A percentile compares a stretch with the other conserved stretches of the same genome.
These are phyloP conservation scores for Megaceryle torquata DNA, from an alignment of 2,113 vertebrate species.

Conservation along the genomic window DNA sequence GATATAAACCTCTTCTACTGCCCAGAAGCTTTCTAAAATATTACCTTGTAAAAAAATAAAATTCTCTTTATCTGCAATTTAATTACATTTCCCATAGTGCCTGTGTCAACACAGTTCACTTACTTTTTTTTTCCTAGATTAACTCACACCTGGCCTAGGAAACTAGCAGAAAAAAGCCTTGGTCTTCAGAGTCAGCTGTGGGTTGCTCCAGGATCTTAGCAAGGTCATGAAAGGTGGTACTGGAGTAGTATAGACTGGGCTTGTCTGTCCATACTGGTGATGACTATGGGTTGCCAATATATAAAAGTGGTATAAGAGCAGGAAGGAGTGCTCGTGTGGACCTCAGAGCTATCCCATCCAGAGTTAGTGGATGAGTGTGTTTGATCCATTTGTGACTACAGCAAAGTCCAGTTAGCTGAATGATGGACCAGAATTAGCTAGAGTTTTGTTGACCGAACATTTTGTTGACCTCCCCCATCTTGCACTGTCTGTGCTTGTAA, in stretches of 20 bases:
- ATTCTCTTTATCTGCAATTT: slow-evolving; percentile 72
- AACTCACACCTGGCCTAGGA: background rate
- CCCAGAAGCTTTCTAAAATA: slow-evolving; percentile 72
- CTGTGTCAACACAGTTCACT: slow-evolving; percentile 35
- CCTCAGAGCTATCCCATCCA: background rate
- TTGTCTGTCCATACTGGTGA: background rate
- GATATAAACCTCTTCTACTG: slow-evolving; percentile 49
- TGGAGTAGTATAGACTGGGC: background rate
- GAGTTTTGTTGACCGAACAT: background rate
- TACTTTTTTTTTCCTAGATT: slow-evolving; percentile 25
- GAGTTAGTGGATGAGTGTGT: background rate
- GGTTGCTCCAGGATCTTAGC: background rate
- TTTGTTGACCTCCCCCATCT: background rate
- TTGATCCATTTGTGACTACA: background rate
- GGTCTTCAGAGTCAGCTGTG: background rate
- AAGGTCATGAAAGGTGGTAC: background rate
- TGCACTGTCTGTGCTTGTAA: background rate
- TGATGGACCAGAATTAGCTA: background rate
- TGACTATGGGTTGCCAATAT: background rate
- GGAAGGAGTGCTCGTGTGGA: background rate
- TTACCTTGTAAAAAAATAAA: slow-evolving; percentile 46
- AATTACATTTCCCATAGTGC: slow-evolving; percentile 58
- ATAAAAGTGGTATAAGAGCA: background rate
- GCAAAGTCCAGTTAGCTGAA: background rate
- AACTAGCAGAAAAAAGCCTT: background rate